Evolutionary conservation across 2,113 vertebrate genomes (phyloP), one percentile per base, ranked within the genome.

Genomic region (Eclectus roratus): DNA sequence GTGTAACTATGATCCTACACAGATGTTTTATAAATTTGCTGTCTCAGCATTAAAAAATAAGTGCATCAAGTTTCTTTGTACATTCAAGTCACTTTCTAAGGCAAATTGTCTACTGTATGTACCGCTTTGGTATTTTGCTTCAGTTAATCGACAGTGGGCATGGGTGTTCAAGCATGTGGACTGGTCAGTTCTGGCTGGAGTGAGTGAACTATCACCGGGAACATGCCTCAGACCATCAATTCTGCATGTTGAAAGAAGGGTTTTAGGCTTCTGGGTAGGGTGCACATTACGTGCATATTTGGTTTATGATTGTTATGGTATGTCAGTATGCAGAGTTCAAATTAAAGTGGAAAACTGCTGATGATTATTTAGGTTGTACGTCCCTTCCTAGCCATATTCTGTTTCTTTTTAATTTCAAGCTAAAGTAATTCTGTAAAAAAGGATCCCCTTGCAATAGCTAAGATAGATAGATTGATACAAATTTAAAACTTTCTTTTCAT

Each of bases 31-130:
- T 95, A 97, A 98, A 98, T 97, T 96, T 94, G 97, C 97, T 98
- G 96, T 97, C 97, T 98, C 95, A 72, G 88, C 96, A 91, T 97
- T 98, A 98, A 97, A 98, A 97, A 98, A 98, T 98, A 98, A 98
- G 98, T 98, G 98, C 98, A 98, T 98, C 97, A 97, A 97, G 97
- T 98, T 98, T 98, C 97, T 98, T 98, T 99, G 97, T 98, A 99
- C 99, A 99, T 99, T 99, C 99, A 99, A 98, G 98, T 98, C 96
- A 98, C 98, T 98, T 98, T 98, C 98, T 99, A 99, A 99, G 99
- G 99, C 98, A 98, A 98, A 98, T 97, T 98, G 97, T 98, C 98
- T 97, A 98, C 98, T 97, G 25, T 96, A 91, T 97, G 91, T 97
- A 97, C 96, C 35, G 97, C 98, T 99, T 99, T 99, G 98, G 98